These are phyloP conservation scores for Sceloporus tristichus DNA, from an alignment of 2,113 vertebrate genomes.

Conservation along the genomic window DNA sequence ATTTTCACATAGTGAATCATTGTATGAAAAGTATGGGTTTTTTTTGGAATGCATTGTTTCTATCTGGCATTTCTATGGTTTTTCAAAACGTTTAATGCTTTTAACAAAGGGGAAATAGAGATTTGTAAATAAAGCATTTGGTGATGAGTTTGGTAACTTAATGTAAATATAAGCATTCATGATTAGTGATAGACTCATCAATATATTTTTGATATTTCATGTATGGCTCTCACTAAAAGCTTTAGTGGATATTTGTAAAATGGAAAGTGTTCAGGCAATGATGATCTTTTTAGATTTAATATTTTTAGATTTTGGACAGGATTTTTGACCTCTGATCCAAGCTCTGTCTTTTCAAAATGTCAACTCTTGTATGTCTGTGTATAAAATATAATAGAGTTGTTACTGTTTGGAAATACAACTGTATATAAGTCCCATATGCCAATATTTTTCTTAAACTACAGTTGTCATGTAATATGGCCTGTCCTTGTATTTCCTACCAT, in stretches of 20 bases:
- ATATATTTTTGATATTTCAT: slow-evolving; percentile 89
- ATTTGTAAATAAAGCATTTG: slow-evolving; percentile 86
- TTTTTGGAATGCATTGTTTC: slow-evolving; percentile 74
- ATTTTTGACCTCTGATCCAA: slow-evolving; percentile 68
- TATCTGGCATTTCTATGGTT: slow-evolving; percentile 83
- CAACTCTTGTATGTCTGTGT: slow-evolving; percentile 66
- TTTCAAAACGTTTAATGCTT: slow-evolving; percentile 82
- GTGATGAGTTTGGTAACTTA: slow-evolving; percentile 80
- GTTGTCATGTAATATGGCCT: slow-evolving; percentile 68
- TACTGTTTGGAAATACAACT: slow-evolving; percentile 52
- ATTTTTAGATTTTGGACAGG: slow-evolving; percentile 73
- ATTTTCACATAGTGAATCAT: slow-evolving; percentile 74
- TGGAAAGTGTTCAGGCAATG: slow-evolving; percentile 53
- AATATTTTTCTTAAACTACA: slow-evolving; percentile 65
- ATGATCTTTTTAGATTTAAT: slow-evolving; percentile 74
- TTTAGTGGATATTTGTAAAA: slow-evolving; percentile 67
- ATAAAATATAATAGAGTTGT: slow-evolving; percentile 61
- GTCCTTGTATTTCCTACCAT: slow-evolving; percentile 71
- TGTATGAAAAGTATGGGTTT: slow-evolving; percentile 76
- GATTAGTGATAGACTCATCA: slow-evolving; percentile 81
- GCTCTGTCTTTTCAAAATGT: slow-evolving; percentile 69
- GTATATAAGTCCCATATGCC: slow-evolving; percentile 65
- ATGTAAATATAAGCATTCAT: slow-evolving; percentile 82
- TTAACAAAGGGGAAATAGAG: slow-evolving; percentile 77
- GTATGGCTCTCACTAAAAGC: slow-evolving; percentile 72